phyloP scores from a whole-genome alignment of 2,113 vertebrate genomes.

The Sylvia atricapilla region DNA sequence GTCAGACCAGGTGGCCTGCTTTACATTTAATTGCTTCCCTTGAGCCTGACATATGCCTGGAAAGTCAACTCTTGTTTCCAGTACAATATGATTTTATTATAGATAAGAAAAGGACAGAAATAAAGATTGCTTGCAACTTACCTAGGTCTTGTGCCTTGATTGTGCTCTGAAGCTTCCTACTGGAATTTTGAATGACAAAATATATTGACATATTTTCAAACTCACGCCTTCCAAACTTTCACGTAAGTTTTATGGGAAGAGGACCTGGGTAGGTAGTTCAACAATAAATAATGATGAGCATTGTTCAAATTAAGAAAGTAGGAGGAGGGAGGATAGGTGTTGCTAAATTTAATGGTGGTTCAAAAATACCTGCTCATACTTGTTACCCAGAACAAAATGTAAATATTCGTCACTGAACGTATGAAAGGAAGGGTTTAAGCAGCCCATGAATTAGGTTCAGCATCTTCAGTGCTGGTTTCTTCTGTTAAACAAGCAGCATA shows the following conservation, averaged over 20 bases:
- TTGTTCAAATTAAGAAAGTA: background rate
- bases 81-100: background rate
- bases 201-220: background rate
- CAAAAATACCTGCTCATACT: background rate
- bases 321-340: background rate
- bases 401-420: background rate
- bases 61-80: slow-evolving; percentile 33
- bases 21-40: slow-evolving; percentile 55
- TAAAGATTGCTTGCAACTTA: background rate
- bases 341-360: background rate
- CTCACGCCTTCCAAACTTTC: background rate
- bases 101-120: background rate
- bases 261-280: background rate
- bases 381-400: background rate
- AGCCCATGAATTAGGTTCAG: background rate
- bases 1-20: slow-evolving; percentile 43
- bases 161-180: background rate
- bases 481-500: background rate
- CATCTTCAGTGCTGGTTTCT: background rate
- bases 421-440: background rate
- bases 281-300: background rate
- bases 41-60: slow-evolving; percentile 19
- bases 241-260: background rate
- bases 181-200: background rate
- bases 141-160: background rate